Percentiles rank a stretch among this genome's conserved stretches.
These are phyloP conservation scores for Brotogeris chrysoptera DNA, from an alignment of 2,797 vertebrate genomes.

Conservation along the genomic window DNA sequence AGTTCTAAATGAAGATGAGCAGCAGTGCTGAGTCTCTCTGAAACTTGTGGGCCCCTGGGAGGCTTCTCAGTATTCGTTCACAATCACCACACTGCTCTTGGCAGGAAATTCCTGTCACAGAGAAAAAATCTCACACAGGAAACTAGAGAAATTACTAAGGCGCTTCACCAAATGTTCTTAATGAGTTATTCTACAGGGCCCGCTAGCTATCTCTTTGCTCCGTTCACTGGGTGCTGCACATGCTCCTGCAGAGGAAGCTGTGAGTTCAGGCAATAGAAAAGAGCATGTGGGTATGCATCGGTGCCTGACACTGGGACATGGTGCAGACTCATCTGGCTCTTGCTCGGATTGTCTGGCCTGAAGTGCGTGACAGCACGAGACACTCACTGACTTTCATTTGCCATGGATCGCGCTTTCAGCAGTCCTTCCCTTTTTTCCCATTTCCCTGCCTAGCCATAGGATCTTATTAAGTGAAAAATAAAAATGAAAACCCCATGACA, in stretches of 20 bases:
- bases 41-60: neutral
- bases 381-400: neutral
- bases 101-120: neutral
- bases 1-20: neutral
- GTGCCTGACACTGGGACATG: fast-evolving
- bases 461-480: neutral
- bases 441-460: neutral
- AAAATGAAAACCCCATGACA: neutral
- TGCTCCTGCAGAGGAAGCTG: neutral
- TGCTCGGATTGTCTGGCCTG: neutral
- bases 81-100: neutral
- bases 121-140: neutral
- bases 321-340: neutral
- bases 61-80: neutral
- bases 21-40: neutral
- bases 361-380: neutral
- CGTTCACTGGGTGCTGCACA: neutral
- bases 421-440: neutral
- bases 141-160: neutral
- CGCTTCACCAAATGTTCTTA: neutral
- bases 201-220: neutral
- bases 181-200: neutral
- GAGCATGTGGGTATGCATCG: fast-evolving
- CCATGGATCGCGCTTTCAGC: neutral
- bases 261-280: neutral